Conservation (phyloP, 92 coral and sea anemone genomes). For the Bergia sp. region DNA sequence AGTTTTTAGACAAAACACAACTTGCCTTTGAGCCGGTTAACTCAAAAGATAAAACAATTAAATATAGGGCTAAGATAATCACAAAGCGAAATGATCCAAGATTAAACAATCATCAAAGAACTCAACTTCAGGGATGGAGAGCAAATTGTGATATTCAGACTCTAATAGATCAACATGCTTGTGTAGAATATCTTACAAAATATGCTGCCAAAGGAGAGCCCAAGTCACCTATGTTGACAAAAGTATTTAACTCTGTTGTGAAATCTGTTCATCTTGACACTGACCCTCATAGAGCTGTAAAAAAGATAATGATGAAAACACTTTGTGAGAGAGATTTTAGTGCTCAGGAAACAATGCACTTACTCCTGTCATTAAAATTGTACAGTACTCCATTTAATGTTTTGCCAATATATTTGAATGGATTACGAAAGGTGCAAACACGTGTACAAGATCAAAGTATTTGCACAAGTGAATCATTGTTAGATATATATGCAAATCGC, state of each 20-base stretch:
- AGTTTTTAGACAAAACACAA: no score
- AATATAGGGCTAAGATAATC: constrained; percentile 57
- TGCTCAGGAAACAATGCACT: constrained; percentile 72
- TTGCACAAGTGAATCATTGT: no score
- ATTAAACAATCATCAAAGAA: constrained; percentile 54
- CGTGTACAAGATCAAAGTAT: no score
- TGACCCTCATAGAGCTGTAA: constrained; percentile 30
- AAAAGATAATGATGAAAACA: constrained; percentile 54
- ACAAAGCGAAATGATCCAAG: constrained; percentile 51
- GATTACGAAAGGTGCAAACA: constrained; percentile 17
- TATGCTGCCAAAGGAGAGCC: constrained; percentile 51
- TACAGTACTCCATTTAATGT: constrained; percentile 45
- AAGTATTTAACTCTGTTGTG: constrained; percentile 45
- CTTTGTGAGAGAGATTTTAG: constrained; percentile 66
- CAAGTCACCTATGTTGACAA: constrained; percentile 37
- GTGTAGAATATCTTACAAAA: neutral
- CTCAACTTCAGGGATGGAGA: constrained; percentile 34
- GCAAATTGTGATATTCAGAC: constrained; percentile 55
- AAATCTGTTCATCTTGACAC: neutral
- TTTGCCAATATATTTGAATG: constrained; percentile 46
- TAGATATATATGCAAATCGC: no score
- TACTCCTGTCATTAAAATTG: constrained; percentile 49
- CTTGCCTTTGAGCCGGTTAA: no score
- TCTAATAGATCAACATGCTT: constrained; percentile 39
- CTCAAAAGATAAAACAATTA: constrained; percentile 43